Conservation (phyloP, 2,888 invertebrate genomes). For the Tiphia femorata region DNA sequence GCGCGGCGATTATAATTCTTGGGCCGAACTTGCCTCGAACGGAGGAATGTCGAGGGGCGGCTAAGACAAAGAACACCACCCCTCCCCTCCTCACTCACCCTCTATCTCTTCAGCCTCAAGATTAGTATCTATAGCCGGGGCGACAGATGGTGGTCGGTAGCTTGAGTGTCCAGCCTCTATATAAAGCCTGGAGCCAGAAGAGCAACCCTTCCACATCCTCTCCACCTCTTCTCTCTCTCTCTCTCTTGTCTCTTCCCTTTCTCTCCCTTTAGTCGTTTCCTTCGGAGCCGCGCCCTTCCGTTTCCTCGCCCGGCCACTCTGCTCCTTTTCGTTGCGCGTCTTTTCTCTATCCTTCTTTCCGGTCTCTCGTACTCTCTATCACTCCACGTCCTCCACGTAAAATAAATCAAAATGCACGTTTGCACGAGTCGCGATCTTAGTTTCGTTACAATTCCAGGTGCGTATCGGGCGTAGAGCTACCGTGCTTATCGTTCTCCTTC, state of each 20-base stretch:
- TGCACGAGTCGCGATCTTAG: no score
- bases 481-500: no score
- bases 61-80: slow-evolving; percentile 54
- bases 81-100: slow-evolving; percentile 42
- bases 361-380: neutral
- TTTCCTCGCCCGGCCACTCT: neutral
- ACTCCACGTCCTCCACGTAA: no score
- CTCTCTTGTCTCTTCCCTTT: slow-evolving; percentile 19
- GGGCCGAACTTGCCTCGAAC: slow-evolving; percentile 47
- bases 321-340: neutral
- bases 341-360: slow-evolving; percentile 7
- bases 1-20: slow-evolving; percentile 56
- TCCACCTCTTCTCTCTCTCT: slow-evolving; percentile 15
- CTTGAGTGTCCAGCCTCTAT: slow-evolving; percentile 46
- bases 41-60: slow-evolving; percentile 55
- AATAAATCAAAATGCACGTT: no score
- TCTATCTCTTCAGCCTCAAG: slow-evolving; percentile 51
- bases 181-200: slow-evolving; percentile 44
- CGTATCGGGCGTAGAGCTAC: no score
- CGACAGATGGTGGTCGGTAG: slow-evolving; percentile 60
- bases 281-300: neutral
- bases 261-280: neutral
- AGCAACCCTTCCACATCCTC: slow-evolving; percentile 28
- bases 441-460: no score
- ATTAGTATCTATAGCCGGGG: slow-evolving; percentile 58